Evolutionary conservation across 1,140 invertebrate species (phyloP).

Genomic region (Orussus abietinus): DNA sequence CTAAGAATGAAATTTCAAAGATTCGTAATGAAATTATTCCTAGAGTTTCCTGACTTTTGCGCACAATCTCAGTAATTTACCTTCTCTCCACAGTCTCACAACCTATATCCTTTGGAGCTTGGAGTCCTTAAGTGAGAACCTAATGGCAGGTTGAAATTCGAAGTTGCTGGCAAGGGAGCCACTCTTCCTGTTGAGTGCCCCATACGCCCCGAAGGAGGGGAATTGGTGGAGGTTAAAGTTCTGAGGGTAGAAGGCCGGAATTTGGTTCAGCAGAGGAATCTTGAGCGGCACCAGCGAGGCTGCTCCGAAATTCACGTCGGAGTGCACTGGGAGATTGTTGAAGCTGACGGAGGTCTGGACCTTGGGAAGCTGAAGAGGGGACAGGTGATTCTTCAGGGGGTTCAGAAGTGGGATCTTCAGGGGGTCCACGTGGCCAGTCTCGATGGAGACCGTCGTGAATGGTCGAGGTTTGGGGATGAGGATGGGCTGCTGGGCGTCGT

Average conservation of each 20-base stretch:
- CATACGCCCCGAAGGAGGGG: too few relatives aligned
- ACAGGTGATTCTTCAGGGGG: too few relatives aligned
- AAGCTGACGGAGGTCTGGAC: constrained; percentile 11
- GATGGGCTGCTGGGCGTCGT: background rate
- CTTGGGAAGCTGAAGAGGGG: constrained; percentile 12
- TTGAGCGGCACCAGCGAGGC: constrained; percentile 15
- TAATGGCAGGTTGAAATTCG: constrained; percentile 15
- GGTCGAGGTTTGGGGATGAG: too few relatives aligned
- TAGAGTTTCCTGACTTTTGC: constrained; percentile 1
- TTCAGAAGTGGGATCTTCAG: constrained; percentile 14
- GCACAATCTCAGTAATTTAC: constrained; percentile 9
- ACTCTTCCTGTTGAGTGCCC: too few relatives aligned
- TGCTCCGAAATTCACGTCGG: background rate
- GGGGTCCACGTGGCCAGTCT: constrained; percentile 11
- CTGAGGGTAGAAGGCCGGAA: too few relatives aligned
- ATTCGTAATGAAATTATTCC: too few relatives aligned
- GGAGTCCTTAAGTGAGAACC: constrained; percentile 9
- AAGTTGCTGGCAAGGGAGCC: too few relatives aligned
- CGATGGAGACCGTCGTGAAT: constrained; percentile 8
- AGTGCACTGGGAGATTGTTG: background rate
- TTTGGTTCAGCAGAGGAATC: constrained; percentile 15
- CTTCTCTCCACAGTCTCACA: constrained; percentile 10
- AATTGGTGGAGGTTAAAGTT: too few relatives aligned
- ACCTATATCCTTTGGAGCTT: constrained; percentile 19
- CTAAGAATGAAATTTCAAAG: too few relatives aligned